Percentiles rank a stretch among this genome's conserved stretches.
These are phyloP conservation scores for Lepidostoma basale DNA, from an alignment of 1,140 invertebrate genomes.

Conservation along the genomic window DNA sequence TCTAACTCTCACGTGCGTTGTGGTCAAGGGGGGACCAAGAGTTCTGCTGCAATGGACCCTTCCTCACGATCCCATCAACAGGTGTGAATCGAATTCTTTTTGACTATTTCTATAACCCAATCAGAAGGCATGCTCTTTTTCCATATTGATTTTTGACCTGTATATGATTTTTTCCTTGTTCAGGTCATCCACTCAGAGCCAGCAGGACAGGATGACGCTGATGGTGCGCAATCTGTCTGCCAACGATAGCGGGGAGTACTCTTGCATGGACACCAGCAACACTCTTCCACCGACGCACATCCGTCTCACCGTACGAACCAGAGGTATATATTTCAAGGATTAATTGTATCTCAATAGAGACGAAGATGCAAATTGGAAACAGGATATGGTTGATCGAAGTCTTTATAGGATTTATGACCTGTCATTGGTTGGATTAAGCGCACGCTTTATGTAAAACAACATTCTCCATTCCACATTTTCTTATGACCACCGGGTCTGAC, in stretches of 20 bases:
- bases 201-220: slow-evolving; percentile 8
- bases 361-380: no score
- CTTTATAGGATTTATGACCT: no score
- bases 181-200: slow-evolving; percentile 12
- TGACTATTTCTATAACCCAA: background rate
- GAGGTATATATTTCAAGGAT: background rate
- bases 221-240: slow-evolving; percentile 5
- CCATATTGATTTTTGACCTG: background rate
- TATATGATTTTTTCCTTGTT: background rate
- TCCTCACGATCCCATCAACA: slow-evolving; percentile 9
- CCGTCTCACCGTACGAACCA: slow-evolving; percentile 20
- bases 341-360: background rate
- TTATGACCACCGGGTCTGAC: background rate
- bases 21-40: background rate
- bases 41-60: slow-evolving; percentile 9
- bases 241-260: slow-evolving; percentile 35
- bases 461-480: background rate
- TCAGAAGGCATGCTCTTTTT: background rate
- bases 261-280: slow-evolving; percentile 23
- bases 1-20: slow-evolving; percentile 29
- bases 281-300: background rate
- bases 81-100: slow-evolving; percentile 4
- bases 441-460: no score
- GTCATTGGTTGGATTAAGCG: no score
- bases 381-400: no score